Evolutionary conservation across 1,140 invertebrate genomes (phyloP).

Genomic region (Drosophila athabasca): DNA sequence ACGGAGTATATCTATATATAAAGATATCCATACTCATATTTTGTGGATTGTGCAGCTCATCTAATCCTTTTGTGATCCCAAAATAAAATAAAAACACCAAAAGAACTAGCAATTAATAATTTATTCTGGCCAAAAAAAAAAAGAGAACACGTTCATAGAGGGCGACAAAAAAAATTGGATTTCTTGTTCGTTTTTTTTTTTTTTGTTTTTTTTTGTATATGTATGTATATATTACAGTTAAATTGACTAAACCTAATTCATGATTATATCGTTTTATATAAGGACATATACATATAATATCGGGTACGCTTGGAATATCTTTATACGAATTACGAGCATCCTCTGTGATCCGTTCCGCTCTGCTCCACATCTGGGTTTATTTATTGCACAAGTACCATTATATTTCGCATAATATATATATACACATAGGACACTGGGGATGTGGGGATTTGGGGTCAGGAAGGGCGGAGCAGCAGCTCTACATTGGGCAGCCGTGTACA

Average conservation of each 20-base stretch:
- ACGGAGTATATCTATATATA: too few relatives aligned
- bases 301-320: constrained; percentile 26
- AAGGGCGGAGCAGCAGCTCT: constrained; percentile 41
- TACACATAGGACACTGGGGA: constrained; percentile 47
- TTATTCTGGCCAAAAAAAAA: constrained; percentile 67
- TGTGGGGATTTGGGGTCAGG: neutral
- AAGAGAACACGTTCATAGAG: constrained; percentile 45
- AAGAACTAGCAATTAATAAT: constrained; percentile 42
- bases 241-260: constrained; percentile 67
- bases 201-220: constrained; percentile 10
- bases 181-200: constrained; percentile 16
- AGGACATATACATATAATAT: constrained; percentile 10
- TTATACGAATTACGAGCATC: neutral
- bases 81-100: constrained; percentile 20
- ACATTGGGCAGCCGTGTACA: constrained; percentile 89
- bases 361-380: neutral
- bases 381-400: constrained; percentile 42
- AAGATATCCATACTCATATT: too few relatives aligned
- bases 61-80: neutral
- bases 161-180: constrained; percentile 36
- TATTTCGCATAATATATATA: constrained; percentile 39
- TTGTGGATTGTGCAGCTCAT: too few relatives aligned
- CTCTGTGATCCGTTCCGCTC: neutral
- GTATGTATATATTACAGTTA: constrained; percentile 73
- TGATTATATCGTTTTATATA: constrained; percentile 42